These are phyloP conservation scores for Margaritifera margaritifera DNA, from an alignment of 2,888 invertebrate species.

Conservation along the genomic window DNA sequence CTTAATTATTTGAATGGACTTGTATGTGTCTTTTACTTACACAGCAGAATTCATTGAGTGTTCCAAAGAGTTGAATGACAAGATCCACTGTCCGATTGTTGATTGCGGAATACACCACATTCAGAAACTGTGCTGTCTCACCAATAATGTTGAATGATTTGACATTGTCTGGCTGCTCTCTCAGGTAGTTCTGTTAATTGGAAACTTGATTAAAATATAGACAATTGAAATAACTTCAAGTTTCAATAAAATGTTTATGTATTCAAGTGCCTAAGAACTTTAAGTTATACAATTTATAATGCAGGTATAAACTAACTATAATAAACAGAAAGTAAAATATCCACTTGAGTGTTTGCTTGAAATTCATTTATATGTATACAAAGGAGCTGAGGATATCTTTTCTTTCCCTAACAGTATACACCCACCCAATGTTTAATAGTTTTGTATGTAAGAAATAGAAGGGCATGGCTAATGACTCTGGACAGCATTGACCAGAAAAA, in stretches of 20 bases:
- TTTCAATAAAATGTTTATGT: neutral
- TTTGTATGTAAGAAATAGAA: too few species aligned
- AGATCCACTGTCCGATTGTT: constrained; percentile 69
- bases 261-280: neutral
- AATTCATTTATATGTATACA: too few species aligned
- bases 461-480: too few species aligned
- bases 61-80: constrained; percentile 70
- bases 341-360: neutral
- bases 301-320: neutral
- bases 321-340: neutral
- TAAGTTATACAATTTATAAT: neutral
- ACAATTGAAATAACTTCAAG: too few species aligned
- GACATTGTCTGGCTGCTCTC: constrained; percentile 73
- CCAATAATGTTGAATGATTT: constrained; percentile 73
- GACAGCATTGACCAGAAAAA: too few species aligned
- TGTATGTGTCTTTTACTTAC: constrained; percentile 50
- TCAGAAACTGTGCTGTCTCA: constrained; percentile 71
- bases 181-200: constrained; percentile 66
- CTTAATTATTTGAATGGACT: neutral
- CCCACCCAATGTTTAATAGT: too few species aligned
- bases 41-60: constrained; percentile 72
- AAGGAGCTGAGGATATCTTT: too few species aligned
- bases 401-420: too few species aligned
- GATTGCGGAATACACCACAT: constrained; percentile 71
- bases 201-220: neutral